Percentiles rank a stretch among this genome's conserved stretches.
These are phyloP conservation scores for Carabus problematicus DNA, from an alignment of 2,888 invertebrate species.

Conservation along the genomic window DNA sequence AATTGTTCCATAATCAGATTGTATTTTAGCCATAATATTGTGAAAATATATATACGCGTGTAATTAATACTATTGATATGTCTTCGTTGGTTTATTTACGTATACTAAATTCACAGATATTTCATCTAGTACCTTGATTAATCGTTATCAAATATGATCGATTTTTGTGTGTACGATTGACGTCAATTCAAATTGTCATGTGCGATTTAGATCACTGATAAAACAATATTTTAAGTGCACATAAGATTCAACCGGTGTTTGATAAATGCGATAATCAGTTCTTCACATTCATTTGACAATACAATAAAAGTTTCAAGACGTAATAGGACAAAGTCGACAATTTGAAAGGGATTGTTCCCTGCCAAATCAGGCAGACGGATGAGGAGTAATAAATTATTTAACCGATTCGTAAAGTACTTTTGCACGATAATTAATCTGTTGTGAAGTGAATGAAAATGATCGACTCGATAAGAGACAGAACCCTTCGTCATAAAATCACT, in stretches of 20 bases:
- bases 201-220: constrained; percentile 25
- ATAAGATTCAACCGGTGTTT: constrained; percentile 7
- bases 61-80: too few species aligned
- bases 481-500: constrained; percentile 40
- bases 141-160: constrained; percentile 2
- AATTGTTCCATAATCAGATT: constrained; percentile 23
- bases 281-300: too few species aligned
- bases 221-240: not conserved
- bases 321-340: too few species aligned
- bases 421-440: too few species aligned
- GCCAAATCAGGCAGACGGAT: too few species aligned
- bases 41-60: not conserved
- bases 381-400: too few species aligned
- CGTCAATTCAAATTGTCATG: constrained; percentile 29
- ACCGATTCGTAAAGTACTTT: too few species aligned
- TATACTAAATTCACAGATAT: too few species aligned
- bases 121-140: constrained; percentile 3
- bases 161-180: constrained; percentile 18
- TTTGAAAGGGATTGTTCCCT: too few species aligned
- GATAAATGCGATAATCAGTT: constrained; percentile 1
- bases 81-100: too few species aligned
- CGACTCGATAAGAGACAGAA: not conserved
- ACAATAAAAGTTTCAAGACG: too few species aligned
- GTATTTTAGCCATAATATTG: constrained; percentile 21
- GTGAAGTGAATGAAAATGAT: too few species aligned